Percentiles rank a stretch among this genome's conserved stretches.
Evolutionary conservation across 2,113 vertebrate genomes (phyloP).

Genomic region (Sinocyclocheilus anshuiensis): DNA sequence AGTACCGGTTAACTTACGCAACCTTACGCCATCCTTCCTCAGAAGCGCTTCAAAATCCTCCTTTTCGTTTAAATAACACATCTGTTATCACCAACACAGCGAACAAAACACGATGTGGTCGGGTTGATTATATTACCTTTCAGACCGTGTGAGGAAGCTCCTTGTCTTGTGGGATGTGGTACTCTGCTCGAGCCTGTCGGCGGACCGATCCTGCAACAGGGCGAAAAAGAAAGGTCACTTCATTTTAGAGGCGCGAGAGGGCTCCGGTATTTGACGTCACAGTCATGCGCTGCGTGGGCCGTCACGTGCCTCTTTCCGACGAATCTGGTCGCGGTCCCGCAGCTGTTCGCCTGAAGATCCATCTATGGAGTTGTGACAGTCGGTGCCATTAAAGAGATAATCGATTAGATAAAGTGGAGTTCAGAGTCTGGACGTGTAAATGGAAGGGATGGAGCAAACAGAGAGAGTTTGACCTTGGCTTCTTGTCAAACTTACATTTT

Average conservation of each 20-base stretch:
- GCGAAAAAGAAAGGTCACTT: conserved; percentile 53
- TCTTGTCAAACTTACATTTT: background rate
- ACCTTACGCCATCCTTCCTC: background rate
- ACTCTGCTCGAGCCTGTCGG: background rate
- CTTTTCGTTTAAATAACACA: too few species aligned
- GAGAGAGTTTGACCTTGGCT: background rate
- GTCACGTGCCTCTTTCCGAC: conserved; percentile 30
- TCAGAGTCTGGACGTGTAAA: background rate
- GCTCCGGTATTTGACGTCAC: conserved; percentile 45
- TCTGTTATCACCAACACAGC: background rate
- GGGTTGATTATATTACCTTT: conserved; percentile 1
- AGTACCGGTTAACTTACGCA: conserved; percentile 11
- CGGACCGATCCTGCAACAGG: conserved; percentile 12
- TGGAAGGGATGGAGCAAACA: background rate
- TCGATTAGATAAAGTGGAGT: background rate
- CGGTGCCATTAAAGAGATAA: conserved; percentile 19
- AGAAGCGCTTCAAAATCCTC: background rate
- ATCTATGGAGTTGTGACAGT: conserved; percentile 6
- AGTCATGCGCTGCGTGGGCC: background rate
- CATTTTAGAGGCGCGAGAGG: conserved; percentile 23
- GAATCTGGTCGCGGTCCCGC: conserved; percentile 16
- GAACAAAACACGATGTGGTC: too few species aligned
- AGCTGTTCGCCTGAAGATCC: conserved; percentile 6
- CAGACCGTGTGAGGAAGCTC: background rate
- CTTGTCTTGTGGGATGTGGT: background rate